phyloP scores from a whole-genome alignment of 2,113 vertebrate genomes.

The Acinonyx jubatus region DNA sequence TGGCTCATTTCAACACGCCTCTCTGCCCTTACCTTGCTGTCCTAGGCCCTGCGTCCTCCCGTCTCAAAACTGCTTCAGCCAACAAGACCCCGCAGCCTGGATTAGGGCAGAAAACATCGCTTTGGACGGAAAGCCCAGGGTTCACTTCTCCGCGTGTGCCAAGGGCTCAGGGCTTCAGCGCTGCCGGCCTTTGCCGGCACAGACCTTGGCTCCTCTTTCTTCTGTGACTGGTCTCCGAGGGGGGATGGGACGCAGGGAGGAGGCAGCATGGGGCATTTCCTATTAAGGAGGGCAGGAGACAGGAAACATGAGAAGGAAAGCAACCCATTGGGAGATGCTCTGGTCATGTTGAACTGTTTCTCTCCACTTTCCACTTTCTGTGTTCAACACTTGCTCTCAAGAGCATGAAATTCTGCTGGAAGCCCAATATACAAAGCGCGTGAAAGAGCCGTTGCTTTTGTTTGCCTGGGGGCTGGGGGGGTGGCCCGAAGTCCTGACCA shows the following conservation, averaged over 20 bases:
- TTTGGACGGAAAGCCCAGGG: background rate
- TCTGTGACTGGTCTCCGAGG: background rate
- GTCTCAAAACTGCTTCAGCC: background rate
- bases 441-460: background rate
- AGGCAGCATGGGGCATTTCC: background rate
- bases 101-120: background rate
- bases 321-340: background rate
- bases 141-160: background rate
- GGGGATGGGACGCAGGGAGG: background rate
- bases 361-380: constrained; percentile 28
- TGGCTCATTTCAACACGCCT: background rate
- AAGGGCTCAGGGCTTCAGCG: background rate
- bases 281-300: background rate
- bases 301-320: background rate
- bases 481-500: background rate
- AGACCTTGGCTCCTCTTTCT: background rate
- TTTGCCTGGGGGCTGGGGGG: background rate
- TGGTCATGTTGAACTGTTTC: background rate
- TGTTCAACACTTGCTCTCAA: constrained; percentile 25
- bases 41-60: background rate
- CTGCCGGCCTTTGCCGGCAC: background rate
- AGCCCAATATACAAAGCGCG: background rate
- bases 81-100: background rate
- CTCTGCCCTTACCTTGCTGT: background rate
- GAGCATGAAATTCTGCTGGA: background rate